Evolutionary conservation across 53 echinoderm and acorn worm genomes (phyloP), one percentile per base, ranked within the genome.

Genomic region (Holothuria leucospilota): DNA sequence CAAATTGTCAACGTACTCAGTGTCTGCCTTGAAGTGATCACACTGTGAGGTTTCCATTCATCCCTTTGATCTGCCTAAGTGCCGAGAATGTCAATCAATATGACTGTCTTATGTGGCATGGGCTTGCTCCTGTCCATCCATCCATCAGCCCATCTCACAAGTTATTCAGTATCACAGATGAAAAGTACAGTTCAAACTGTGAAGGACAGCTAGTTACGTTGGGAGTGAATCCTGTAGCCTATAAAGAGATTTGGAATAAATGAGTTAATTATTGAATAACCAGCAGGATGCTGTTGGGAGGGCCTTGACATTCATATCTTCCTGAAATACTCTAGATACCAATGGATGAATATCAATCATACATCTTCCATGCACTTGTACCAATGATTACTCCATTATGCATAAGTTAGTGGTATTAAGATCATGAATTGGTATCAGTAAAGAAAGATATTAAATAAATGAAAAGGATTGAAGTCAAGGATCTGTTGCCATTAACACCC

Each of bases 251-350:
- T 46, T 46, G 53, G 23, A 8, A 26, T 75, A 75, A 75, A 75
- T 75, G 75, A 75, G 75, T 75, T 75, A 75, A 75, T 75, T 75
- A 75, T 75, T 75, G 75, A 52, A 75, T 75, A 75, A 75, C 75
- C 51, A 51, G 75, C 56, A 56, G 56, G 56, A 56, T 16, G 56
- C 56, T 56, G 15, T 56, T 18, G 18, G 56, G 56, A 56, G 56
- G 56, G 56, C 56, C 56, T 56, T 56, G 56, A 56, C 56, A 56
- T 56, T 56, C 56, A 56, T 18, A 56, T 56, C 15, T 56, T 56
- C 56, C 18, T 56, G 56, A 56, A 18, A 56, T 56, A 18, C 56
- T 18, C 14, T 1, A 16, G 18, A 56, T 56, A 16, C 56, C 56
- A 56, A 2, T 15, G 15, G 16, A 56, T 56, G 18, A 56, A 16